Percentiles rank a stretch among this genome's conserved stretches.
phyloP scores from a whole-genome alignment of 2,888 invertebrate genomes.

The Gryllus longicercus region DNA sequence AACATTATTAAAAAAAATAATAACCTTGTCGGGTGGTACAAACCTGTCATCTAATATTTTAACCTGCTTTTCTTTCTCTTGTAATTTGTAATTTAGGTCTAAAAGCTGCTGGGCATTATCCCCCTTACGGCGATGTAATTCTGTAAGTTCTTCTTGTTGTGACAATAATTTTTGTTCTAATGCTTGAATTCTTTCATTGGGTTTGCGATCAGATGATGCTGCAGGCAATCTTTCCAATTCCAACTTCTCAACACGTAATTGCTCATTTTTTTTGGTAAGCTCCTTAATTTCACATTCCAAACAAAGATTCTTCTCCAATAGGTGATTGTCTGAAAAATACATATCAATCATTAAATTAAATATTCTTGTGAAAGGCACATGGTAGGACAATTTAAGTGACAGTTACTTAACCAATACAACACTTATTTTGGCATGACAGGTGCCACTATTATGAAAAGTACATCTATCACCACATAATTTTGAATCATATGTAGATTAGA shows the following conservation, averaged over 20 bases:
- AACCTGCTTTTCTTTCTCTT: slow-evolving; percentile 77
- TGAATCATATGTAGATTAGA: not conserved
- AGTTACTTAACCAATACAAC: not conserved
- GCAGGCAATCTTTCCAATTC: slow-evolving; percentile 48
- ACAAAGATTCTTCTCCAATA: slow-evolving; percentile 79
- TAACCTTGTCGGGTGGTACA: slow-evolving; percentile 34
- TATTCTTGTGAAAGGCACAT: too few species aligned
- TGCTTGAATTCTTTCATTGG: slow-evolving; percentile 61
- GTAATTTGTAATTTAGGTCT: slow-evolving; percentile 78
- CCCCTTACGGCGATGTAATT: slow-evolving; percentile 80
- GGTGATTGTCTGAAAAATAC: slow-evolving; percentile 69
- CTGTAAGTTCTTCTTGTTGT: slow-evolving; percentile 91
- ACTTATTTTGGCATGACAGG: not conserved
- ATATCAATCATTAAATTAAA: not conserved
- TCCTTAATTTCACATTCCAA: slow-evolving; percentile 80
- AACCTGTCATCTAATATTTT: slow-evolving; percentile 70
- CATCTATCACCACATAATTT: too few species aligned
- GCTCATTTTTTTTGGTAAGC: slow-evolving; percentile 80
- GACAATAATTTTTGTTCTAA: slow-evolving; percentile 81
- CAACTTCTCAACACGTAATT: slow-evolving; percentile 57
- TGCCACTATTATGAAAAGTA: too few species aligned
- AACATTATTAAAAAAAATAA: slow-evolving; percentile 22
- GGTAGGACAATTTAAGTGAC: not conserved
- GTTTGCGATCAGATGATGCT: slow-evolving; percentile 42
- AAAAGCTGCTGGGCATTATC: slow-evolving; percentile 93